Conservation (phyloP, 2,888 invertebrate genomes). For the Agrotis segetum region DNA sequence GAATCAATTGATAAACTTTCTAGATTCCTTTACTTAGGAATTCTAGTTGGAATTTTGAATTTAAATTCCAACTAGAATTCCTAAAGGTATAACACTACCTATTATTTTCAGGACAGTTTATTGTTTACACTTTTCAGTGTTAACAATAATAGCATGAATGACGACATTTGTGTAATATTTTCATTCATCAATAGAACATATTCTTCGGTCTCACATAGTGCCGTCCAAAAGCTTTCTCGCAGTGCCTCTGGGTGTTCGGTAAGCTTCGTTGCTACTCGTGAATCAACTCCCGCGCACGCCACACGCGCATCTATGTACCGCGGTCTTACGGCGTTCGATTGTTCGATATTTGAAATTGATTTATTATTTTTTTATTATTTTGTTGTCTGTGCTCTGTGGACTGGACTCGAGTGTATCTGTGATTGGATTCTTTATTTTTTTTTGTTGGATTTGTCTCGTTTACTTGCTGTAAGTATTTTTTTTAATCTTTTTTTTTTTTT, state of each 20-base stretch:
- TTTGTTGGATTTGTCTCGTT: conserved; percentile 59
- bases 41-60: not conserved
- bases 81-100: not conserved
- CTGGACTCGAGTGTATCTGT: conserved; percentile 57
- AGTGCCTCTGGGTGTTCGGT: conserved; percentile 32
- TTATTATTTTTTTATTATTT: conserved; percentile 18
- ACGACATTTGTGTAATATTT: conserved; percentile 1
- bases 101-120: not conserved
- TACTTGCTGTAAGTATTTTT: conserved; percentile 45
- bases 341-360: conserved; percentile 14
- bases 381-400: conserved; percentile 57
- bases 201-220: conserved; percentile 55
- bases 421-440: conserved; percentile 49
- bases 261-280: conserved; percentile 59
- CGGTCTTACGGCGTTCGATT: conserved; percentile 8
- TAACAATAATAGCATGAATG: conserved; percentile 12
- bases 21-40: no score
- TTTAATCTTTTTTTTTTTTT: no score
- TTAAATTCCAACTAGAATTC: no score
- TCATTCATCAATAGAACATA: conserved; percentile 22
- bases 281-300: conserved; percentile 53
- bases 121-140: not conserved
- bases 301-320: conserved; percentile 55
- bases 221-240: conserved; percentile 76
- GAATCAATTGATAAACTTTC: no score